These are phyloP conservation scores for Ochropleura leucogaster DNA, from an alignment of 2,888 invertebrate species.

Conservation along the genomic window DNA sequence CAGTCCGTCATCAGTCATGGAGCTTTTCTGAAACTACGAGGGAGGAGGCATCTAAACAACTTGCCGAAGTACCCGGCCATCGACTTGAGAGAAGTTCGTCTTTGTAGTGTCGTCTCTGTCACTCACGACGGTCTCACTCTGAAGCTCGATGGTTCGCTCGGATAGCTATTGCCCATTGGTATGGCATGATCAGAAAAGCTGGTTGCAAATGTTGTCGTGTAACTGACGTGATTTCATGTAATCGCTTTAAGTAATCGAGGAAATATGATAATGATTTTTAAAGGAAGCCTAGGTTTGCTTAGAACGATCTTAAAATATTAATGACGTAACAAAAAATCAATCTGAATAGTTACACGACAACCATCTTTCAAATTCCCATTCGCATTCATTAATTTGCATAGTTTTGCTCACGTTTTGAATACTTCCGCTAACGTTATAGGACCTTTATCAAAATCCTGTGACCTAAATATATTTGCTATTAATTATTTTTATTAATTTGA, in stretches of 20 bases:
- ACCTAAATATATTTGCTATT: constrained; percentile 30
- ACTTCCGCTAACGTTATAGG: constrained; percentile 26
- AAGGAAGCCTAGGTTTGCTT: neutral
- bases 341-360: constrained; percentile 50
- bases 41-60: constrained; percentile 77
- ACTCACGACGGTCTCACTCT: constrained; percentile 19
- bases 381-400: constrained; percentile 45
- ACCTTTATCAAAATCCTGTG: constrained; percentile 32
- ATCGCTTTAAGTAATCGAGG: neutral
- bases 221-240: constrained; percentile 1
- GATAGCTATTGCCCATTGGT: neutral
- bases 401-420: constrained; percentile 41
- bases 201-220: constrained; percentile 45
- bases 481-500: constrained; percentile 19
- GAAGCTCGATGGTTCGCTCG: neutral
- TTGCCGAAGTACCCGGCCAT: constrained; percentile 26
- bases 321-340: constrained; percentile 4
- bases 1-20: constrained; percentile 82
- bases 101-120: constrained; percentile 14
- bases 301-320: neutral
- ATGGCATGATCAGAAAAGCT: constrained; percentile 37
- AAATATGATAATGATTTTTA: neutral
- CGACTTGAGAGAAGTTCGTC: constrained; percentile 4
- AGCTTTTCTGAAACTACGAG: constrained; percentile 83
- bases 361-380: constrained; percentile 41